Conservation (phyloP, 2,113 vertebrate genomes). For the Natator depressus region DNA sequence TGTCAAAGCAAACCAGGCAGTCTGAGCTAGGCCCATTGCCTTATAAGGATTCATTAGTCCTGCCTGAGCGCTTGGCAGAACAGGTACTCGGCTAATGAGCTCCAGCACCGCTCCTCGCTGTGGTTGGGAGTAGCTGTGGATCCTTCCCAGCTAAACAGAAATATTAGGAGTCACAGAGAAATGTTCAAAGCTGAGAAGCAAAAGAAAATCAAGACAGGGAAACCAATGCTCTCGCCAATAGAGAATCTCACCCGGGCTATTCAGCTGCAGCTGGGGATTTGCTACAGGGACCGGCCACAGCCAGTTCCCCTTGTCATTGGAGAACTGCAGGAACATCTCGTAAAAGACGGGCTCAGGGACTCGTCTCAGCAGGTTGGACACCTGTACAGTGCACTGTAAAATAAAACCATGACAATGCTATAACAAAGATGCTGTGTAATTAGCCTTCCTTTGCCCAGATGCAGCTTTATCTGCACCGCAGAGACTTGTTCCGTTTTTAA, state of each 20-base stretch:
- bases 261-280: neutral
- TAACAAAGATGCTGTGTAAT: neutral
- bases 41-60: neutral
- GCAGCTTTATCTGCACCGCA: neutral
- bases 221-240: neutral
- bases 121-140: neutral
- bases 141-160: neutral
- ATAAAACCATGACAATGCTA: fast-evolving
- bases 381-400: neutral
- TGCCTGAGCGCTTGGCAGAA: neutral
- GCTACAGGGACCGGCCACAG: conserved; percentile 33
- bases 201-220: neutral
- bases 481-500: neutral
- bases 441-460: neutral
- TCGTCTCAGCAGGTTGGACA: neutral
- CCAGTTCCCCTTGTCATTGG: neutral
- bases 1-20: neutral
- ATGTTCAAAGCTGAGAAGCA: neutral
- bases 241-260: neutral
- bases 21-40: neutral
- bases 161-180: neutral
- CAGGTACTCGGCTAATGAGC: neutral
- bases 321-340: conserved; percentile 56
- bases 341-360: conserved; percentile 36
- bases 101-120: neutral